phyloP scores from a whole-genome alignment of 2,113 vertebrate genomes.

The Nothoprocta pentlandii region DNA sequence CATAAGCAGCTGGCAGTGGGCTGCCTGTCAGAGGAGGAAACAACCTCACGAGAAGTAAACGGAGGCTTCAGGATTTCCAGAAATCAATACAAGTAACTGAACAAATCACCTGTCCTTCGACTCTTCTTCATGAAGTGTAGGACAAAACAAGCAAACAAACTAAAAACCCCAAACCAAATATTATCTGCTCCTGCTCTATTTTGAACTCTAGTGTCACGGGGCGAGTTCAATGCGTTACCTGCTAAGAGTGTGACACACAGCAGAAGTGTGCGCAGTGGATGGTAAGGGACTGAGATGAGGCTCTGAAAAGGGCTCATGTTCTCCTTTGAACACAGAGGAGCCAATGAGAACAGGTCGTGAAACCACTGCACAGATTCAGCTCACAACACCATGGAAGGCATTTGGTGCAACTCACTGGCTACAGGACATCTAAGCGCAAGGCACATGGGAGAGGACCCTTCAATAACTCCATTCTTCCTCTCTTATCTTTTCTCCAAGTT shows the following conservation, averaged over 20 bases:
- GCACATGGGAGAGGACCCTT: background rate
- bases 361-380: background rate
- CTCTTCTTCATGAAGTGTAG: background rate
- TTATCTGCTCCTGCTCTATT: background rate
- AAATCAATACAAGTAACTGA: background rate
- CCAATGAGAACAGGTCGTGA: background rate
- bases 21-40: background rate
- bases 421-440: background rate
- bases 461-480: background rate
- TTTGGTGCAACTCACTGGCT: background rate
- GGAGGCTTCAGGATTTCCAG: background rate
- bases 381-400: background rate
- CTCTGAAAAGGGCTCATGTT: rapidly evolving
- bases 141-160: background rate
- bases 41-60: background rate
- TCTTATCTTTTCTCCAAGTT: background rate
- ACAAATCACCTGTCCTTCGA: background rate
- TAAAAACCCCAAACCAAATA: no score
- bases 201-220: background rate
- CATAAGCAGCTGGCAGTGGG: background rate
- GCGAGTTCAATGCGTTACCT: background rate
- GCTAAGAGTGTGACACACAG: background rate
- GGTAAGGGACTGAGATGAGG: background rate
- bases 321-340: background rate
- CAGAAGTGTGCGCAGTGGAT: background rate